Base-by-base conservation (phyloP, 2,888 invertebrate genomes). In the Diloba caeruleocephala region DNA sequence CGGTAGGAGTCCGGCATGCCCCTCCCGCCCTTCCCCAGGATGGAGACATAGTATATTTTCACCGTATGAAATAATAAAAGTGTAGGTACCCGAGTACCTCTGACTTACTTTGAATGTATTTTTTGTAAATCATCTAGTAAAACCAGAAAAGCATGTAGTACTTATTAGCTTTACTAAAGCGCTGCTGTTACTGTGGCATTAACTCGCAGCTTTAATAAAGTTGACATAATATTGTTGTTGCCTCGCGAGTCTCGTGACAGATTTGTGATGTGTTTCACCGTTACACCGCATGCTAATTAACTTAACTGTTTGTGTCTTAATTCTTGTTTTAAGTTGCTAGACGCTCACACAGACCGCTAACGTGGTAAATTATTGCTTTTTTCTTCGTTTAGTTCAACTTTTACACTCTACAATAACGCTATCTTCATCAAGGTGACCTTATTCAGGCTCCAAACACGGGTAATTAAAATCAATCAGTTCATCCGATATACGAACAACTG, bases 181-280 rank as follows among this genome's bases (percentile, higher is more conserved):
- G 2, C 10, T 5, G 48, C 45, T 34, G 12, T 17, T 0, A 17
- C 32, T 67, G 61, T 51, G 34, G 15, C 32, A 31, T 21, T 38
- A 36, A 44, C 52, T 36, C 43, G 32, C 54, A 58, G 63, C 60
- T 25, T 57, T 41, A 73, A 74, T 81, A 74, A 71, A 78, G 70
- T 79, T 79, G 76, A 74, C 78, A 80, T 82, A 80, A 84, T 82
- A 73, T 76, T 71, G 75, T 74, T 68, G 76, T 78, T 76, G 12
- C 10, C 38, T 78, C 75, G 76, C 36, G 26, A 53, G 45, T 12
- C 34, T 73, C 76, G 61, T 76, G 80, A 80, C 79, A 74, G 78
- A 80, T 81, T 74, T 73, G 72, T 75, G 70, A 69, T 62, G 57
- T 60, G 62, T 52, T 46, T 59, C 48, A 57, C 82, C 78, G 83